These are phyloP conservation scores for Saturnia japonica DNA, from an alignment of 2,888 invertebrate species.

Conservation along the genomic window DNA sequence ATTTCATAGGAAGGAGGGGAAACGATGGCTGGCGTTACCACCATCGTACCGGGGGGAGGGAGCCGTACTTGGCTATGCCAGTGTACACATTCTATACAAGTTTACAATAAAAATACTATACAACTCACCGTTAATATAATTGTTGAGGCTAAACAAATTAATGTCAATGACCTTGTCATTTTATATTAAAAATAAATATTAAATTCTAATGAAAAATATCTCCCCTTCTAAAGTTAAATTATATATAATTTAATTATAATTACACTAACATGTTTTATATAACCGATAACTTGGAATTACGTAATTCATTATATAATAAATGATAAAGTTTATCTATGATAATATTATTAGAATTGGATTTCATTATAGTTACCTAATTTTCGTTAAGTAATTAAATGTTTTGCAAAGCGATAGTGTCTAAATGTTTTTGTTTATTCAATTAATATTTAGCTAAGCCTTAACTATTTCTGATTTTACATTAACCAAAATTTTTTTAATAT, in stretches of 20 bases:
- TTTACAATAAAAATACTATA: too few species aligned
- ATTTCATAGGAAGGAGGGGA: too few species aligned
- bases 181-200: constrained; percentile 24
- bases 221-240: not conserved
- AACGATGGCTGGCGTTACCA: too few species aligned
- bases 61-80: too few species aligned
- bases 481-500: too few species aligned
- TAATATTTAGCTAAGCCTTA: too few species aligned
- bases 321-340: constrained; percentile 19
- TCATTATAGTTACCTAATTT: constrained; percentile 19
- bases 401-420: not conserved
- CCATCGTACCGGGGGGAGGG: too few species aligned
- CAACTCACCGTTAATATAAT: constrained; percentile 31
- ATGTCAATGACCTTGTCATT: constrained; percentile 27
- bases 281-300: constrained; percentile 29
- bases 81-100: too few species aligned
- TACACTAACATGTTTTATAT: constrained; percentile 34
- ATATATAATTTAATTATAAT: not conserved
- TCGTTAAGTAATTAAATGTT: not conserved
- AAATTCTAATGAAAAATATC: not conserved
- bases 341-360: constrained; percentile 13
- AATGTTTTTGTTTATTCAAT: not conserved
- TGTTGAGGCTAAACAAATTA: constrained; percentile 27
- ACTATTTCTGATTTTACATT: too few species aligned
- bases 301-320: constrained; percentile 24